These are phyloP conservation scores for Luidia sarsii DNA, from an alignment of 53 echinoderm and acorn worm genomes.

Conservation along the genomic window DNA sequence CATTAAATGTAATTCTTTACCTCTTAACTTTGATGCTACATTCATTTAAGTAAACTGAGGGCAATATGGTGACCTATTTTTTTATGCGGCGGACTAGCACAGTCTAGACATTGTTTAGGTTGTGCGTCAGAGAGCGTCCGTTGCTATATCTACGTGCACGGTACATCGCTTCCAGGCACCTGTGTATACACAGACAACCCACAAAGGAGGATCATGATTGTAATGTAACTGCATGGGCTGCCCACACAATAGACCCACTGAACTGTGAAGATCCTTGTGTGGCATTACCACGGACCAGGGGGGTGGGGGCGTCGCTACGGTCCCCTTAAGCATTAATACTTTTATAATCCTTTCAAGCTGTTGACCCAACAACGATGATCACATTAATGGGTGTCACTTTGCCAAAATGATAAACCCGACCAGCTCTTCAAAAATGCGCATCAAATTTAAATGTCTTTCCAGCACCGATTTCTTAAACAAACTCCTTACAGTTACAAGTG, in stretches of 20 bases:
- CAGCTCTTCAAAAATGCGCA: background rate
- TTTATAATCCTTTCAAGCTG: conserved; percentile 7
- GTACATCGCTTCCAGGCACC: background rate
- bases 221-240: conserved; percentile 6
- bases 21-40: too few species aligned
- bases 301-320: too few species aligned
- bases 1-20: too few species aligned
- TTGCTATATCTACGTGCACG: conserved; percentile 51
- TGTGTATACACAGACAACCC: background rate
- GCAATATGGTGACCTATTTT: conserved; percentile 20
- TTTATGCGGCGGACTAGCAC: conserved; percentile 20
- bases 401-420: background rate
- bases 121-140: conserved; percentile 41
- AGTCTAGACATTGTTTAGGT: conserved; percentile 59
- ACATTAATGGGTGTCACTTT: background rate
- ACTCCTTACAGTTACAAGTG: too few species aligned
- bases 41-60: too few species aligned
- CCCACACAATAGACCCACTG: conserved; percentile 8
- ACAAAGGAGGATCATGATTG: background rate
- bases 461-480: too few species aligned
- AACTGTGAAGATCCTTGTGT: background rate
- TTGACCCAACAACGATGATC: background rate
- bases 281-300: background rate
- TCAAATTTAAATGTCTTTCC: background rate
- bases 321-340: background rate